Conservation (phyloP, 30 jellyfish, hydroid and myxozoan genomes). For the Pelagia noctiluca region DNA sequence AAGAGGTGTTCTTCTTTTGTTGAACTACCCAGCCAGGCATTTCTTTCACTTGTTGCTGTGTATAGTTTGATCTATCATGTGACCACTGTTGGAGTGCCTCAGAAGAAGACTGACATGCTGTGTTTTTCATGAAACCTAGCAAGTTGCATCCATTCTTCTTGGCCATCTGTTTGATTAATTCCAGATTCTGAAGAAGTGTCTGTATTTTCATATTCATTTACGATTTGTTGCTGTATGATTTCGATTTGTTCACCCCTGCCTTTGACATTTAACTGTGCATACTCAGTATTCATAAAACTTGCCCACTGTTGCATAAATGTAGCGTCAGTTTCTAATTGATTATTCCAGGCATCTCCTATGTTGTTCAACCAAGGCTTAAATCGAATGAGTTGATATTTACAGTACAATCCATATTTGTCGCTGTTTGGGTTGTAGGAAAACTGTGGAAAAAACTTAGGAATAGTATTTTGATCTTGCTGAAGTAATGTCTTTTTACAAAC, state of each 20-base stretch:
- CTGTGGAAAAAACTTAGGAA: background rate
- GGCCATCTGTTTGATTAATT: background rate
- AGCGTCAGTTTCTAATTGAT: background rate
- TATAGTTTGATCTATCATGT: background rate
- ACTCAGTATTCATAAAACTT: constrained; percentile 24
- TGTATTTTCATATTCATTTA: too few relatives aligned
- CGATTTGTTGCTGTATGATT: constrained; percentile 20
- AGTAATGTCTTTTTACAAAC: background rate
- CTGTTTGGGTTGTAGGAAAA: background rate
- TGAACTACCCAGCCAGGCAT: constrained; percentile 5
- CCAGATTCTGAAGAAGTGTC: background rate
- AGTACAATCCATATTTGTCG: constrained; percentile 25
- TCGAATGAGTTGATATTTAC: background rate
- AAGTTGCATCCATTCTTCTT: constrained; percentile 18
- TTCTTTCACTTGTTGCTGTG: background rate
- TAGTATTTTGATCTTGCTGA: background rate
- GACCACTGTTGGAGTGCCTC: background rate
- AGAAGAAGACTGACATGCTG: background rate
- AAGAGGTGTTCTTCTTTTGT: background rate
- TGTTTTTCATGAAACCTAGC: background rate
- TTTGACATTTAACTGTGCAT: constrained; percentile 18
- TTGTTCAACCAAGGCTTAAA: constrained; percentile 1
- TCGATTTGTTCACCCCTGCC: constrained; percentile 29
- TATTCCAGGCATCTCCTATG: constrained; percentile 12
- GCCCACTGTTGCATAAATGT: constrained; percentile 28